Evolutionary conservation across 2,113 vertebrate genomes (phyloP), one percentile per base, ranked within the genome.

Genomic region (Hucho hucho): DNA sequence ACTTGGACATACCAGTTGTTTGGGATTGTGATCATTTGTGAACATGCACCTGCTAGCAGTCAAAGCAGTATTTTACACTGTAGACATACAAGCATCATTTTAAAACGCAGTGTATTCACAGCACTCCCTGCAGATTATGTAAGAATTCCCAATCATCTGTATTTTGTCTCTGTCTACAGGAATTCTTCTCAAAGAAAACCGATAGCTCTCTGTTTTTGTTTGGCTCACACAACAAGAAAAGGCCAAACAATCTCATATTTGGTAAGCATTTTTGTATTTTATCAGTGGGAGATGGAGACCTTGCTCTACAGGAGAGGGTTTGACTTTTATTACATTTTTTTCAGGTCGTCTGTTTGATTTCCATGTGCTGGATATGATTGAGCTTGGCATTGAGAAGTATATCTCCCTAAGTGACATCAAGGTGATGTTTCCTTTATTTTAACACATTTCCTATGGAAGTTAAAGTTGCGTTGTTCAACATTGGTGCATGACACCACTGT

Each of bases 171-270:
- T 84, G 59, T 65, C 78, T 68, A n/a, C 69, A 99, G 98, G 98
- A 99, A 80, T 99, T 99, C 87, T 99, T 99, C 91, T 97, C 98
- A 12, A 99, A 98, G 91, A 99, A 98, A 75, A 93, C 95, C 0
- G 97, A 99, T 84, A 96, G 95, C 76, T 99, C 97, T 59, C 90
- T 99, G 78, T 99, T 99, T 88, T 87, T 99, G 75, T 99, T 99
- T 73, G 98, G 96, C 4, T 99, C 95, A 29, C 98, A 99, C 90
- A 99, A 97, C 90, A 99, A 99, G 93, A 99, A 99, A 86, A 84
- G 98, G 3, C 98, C 98, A 63, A 95, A 99, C 87, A 99, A 99
- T 79, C 78, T 99, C n/a, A 91, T 97, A 73, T 93, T 99, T 88
- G 98, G 98, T 98, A 91, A 89, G 71, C 18, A 78, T 46, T 61